These are phyloP conservation scores for Drosophila cognata DNA, from an alignment of 2,888 invertebrate species.

Conservation along the genomic window DNA sequence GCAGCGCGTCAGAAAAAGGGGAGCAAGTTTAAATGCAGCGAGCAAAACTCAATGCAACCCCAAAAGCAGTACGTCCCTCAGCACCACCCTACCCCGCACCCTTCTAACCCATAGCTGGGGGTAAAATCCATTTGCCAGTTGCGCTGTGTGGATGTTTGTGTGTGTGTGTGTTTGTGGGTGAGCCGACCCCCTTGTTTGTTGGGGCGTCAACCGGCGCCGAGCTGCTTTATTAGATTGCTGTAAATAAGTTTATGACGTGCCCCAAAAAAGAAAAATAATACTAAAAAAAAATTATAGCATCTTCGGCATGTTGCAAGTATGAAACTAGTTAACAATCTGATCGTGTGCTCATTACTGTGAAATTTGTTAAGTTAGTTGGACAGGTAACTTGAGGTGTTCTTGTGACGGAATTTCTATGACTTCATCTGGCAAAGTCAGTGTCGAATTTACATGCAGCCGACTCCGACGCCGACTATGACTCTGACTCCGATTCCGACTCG, in stretches of 20 bases:
- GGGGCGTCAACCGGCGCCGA: constrained; percentile 73
- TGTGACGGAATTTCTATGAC: constrained; percentile 69
- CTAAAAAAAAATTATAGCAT: constrained; percentile 6
- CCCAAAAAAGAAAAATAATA: constrained; percentile 46
- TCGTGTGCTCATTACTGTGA: constrained; percentile 28
- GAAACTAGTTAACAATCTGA: constrained; percentile 22
- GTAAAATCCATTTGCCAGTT: constrained; percentile 57
- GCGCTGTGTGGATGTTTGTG: constrained; percentile 1
- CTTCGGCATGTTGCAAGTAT: constrained; percentile 26
- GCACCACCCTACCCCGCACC: not conserved
- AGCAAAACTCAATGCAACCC: constrained; percentile 81
- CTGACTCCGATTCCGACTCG: constrained; percentile 9
- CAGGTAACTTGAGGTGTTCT: constrained; percentile 19
- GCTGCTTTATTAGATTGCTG: constrained; percentile 76
- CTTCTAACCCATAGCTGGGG: constrained; percentile 9
- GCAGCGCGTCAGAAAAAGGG: constrained; percentile 56
- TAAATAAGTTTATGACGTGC: constrained; percentile 75
- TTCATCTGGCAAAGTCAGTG: constrained; percentile 52
- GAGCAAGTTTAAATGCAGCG: constrained; percentile 80
- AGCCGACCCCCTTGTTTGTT: constrained; percentile 14
- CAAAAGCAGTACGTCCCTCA: constrained; percentile 52
- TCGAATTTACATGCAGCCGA: constrained; percentile 46
- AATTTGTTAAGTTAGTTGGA: constrained; percentile 17
- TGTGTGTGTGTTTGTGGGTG: constrained; percentile 9
- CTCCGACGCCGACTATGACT: not conserved